Evolutionary conservation across 2,888 invertebrate species (phyloP).

Genomic region (Linhomoeus sp.): DNA sequence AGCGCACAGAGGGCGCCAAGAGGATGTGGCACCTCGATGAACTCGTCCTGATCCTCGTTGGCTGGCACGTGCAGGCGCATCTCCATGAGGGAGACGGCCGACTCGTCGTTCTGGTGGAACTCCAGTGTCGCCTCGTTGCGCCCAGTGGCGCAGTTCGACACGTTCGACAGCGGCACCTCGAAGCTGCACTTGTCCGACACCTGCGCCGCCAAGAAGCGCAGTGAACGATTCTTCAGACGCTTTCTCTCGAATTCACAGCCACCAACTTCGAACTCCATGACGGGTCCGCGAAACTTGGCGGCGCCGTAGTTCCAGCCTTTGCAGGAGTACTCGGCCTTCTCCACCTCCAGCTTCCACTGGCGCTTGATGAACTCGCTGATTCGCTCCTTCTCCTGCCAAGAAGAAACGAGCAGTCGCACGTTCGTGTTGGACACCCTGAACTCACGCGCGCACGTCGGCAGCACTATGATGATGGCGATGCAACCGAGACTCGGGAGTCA

Average conservation of each 20-base stretch:
- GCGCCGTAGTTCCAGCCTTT: slow-evolving; percentile 99
- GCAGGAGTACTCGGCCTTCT: slow-evolving; percentile 71
- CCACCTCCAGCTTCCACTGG: slow-evolving; percentile 55
- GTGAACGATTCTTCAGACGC: slow-evolving; percentile 7
- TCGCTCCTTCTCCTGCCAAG: slow-evolving; percentile 62
- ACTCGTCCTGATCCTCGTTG: slow-evolving; percentile 37
- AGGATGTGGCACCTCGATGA: too few species aligned
- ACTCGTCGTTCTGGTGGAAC: slow-evolving; percentile 73
- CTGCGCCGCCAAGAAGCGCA: slow-evolving; percentile 17
- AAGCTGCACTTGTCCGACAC: slow-evolving; percentile 48
- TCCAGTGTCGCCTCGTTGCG: slow-evolving; percentile 96
- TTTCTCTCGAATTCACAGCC: too few species aligned
- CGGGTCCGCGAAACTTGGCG: too few species aligned
- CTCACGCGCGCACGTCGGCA: too few species aligned
- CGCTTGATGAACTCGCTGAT: slow-evolving; percentile 65
- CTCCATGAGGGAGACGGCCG: slow-evolving; percentile 84
- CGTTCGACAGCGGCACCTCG: slow-evolving; percentile 84
- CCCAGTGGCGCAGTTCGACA: slow-evolving; percentile 79
- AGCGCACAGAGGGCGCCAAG: too few species aligned
- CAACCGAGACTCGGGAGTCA: too few species aligned
- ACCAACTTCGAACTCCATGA: too few species aligned
- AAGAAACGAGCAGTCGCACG: neutral
- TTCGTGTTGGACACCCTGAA: neutral
- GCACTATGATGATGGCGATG: too few species aligned
- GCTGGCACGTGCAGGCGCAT: slow-evolving; percentile 92